These are phyloP conservation scores for Cabera pusaria DNA, from an alignment of 2,888 invertebrate species.

Conservation along the genomic window DNA sequence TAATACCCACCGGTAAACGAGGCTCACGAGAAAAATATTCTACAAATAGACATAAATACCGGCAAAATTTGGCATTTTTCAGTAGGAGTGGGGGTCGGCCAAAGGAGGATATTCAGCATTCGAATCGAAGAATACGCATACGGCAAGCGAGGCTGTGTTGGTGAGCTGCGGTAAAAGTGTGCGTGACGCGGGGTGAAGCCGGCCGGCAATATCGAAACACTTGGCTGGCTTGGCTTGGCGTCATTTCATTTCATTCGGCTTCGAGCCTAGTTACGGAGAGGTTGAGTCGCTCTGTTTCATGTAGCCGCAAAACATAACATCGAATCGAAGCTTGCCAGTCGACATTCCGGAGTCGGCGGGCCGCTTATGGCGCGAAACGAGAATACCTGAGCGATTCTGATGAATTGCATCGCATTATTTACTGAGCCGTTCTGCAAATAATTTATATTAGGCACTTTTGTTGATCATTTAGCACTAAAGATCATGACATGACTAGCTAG, in stretches of 20 bases:
- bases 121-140: conserved; percentile 42
- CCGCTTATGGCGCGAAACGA: conserved; percentile 75
- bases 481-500: too few species aligned
- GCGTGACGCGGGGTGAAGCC: conserved; percentile 47
- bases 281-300: conserved; percentile 51
- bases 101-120: conserved; percentile 72
- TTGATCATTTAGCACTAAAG: too few species aligned
- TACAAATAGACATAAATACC: neutral
- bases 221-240: conserved; percentile 22
- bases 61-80: conserved; percentile 15
- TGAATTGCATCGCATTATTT: conserved; percentile 69
- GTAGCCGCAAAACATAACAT: conserved; percentile 52
- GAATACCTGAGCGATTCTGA: conserved; percentile 73
- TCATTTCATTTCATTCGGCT: conserved; percentile 50
- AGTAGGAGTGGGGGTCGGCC: conserved; percentile 53
- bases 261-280: conserved; percentile 43
- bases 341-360: conserved; percentile 66
- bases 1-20: conserved; percentile 12
- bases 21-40: conserved; percentile 6
- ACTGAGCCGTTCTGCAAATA: conserved; percentile 27
- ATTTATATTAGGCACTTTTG: too few species aligned
- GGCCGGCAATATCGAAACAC: conserved; percentile 29
- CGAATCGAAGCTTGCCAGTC: conserved; percentile 67
- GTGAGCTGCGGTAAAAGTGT: conserved; percentile 53
- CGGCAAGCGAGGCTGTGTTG: conserved; percentile 50